Percentiles rank a stretch among this genome's conserved stretches.
phyloP scores from a whole-genome alignment of 2,888 invertebrate species.

The Malacosoma neustria region DNA sequence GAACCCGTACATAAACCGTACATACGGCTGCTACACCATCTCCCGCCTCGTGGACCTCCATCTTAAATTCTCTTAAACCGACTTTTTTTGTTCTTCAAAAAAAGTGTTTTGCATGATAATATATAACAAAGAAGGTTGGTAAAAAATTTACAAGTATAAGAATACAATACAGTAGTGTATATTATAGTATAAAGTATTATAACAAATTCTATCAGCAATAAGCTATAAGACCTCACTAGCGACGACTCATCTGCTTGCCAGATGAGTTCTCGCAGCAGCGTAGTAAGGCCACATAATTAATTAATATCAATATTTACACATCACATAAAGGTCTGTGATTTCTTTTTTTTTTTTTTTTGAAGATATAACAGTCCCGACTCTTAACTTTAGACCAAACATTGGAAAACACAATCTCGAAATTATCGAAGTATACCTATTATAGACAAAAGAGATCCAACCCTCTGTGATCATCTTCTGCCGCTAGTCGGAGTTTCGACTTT shows the following conservation, averaged over 20 bases:
- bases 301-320: too few relatives aligned
- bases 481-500: constrained; percentile 11
- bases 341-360: too few relatives aligned
- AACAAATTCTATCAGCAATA: too few relatives aligned
- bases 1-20: constrained; percentile 44
- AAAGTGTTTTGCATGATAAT: constrained; percentile 33
- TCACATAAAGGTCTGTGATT: too few relatives aligned
- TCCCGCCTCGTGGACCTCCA: constrained; percentile 65
- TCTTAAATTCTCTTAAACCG: constrained; percentile 29
- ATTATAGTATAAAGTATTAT: too few relatives aligned
- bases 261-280: too few relatives aligned
- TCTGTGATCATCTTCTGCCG: constrained; percentile 14
- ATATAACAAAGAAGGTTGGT: constrained; percentile 25
- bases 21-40: constrained; percentile 59
- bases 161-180: too few relatives aligned
- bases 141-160: constrained; percentile 1
- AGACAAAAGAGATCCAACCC: constrained; percentile 25
- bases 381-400: constrained; percentile 3
- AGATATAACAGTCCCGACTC: too few relatives aligned
- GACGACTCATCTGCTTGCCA: too few relatives aligned
- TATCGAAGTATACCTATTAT: constrained; percentile 17
- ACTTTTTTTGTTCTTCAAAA: constrained; percentile 19
- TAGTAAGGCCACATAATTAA: too few relatives aligned
- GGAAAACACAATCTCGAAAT: constrained; percentile 7
- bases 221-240: too few relatives aligned